These are phyloP conservation scores for Polydrusus pterygomalis DNA, from an alignment of 2,888 invertebrate species.

Conservation along the genomic window DNA sequence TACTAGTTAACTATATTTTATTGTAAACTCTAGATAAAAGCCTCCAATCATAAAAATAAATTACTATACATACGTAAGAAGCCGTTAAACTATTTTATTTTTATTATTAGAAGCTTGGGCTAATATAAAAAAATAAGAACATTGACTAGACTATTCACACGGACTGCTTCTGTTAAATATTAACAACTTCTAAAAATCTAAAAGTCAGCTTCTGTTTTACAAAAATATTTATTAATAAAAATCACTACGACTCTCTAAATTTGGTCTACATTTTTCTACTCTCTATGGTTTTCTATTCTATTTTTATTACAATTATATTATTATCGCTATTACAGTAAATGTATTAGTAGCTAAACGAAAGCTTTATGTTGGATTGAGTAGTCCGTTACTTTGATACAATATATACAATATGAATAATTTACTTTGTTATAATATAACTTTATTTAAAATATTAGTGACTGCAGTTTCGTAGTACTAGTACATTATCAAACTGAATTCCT, in stretches of 20 bases:
- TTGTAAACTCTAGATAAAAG: constrained; percentile 28
- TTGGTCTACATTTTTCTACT: constrained; percentile 40
- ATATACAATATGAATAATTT: too few species aligned
- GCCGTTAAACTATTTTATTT: constrained; percentile 33
- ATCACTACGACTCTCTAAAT: constrained; percentile 36
- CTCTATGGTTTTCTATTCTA: constrained; percentile 45
- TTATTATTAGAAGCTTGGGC: constrained; percentile 44
- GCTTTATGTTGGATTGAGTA: too few species aligned
- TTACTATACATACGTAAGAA: constrained; percentile 17
- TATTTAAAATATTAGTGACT: too few species aligned
- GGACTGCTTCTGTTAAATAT: constrained; percentile 29
- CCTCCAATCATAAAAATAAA: constrained; percentile 48
- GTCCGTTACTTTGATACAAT: too few species aligned
- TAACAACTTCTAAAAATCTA: constrained; percentile 38
- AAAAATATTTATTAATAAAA: constrained; percentile 32
- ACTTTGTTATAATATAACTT: too few species aligned
- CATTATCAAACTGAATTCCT: too few species aligned
- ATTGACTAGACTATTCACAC: constrained; percentile 50
- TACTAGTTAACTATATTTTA: constrained; percentile 37
- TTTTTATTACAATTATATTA: constrained; percentile 46
- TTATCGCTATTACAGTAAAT: constrained; percentile 52
- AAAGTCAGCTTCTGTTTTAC: constrained; percentile 27
- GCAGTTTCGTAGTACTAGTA: too few species aligned
- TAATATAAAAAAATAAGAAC: constrained; percentile 35
- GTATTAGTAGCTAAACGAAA: constrained; percentile 46